Evolutionary conservation across 2,113 vertebrate genomes (phyloP), one percentile per base, ranked within the genome.

Genomic region (Forbesichthys papilliferus): DNA sequence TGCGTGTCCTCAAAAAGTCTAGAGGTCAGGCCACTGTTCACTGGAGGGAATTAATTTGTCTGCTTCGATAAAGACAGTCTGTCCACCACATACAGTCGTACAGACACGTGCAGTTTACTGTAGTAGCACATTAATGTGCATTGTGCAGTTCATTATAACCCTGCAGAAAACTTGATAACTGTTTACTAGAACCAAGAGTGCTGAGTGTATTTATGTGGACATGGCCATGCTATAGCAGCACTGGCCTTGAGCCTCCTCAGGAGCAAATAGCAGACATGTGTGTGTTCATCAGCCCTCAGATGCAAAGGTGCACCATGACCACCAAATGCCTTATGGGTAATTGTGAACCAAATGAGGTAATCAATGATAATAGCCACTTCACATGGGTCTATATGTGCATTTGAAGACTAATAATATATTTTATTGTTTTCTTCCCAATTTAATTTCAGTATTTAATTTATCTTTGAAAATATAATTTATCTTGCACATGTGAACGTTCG

Each of bases 231-330:
- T n/a, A 78, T n/a, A 78, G 84, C 81, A 71, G 66, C 86, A 90
- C 82, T 92, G 92, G 92, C 95, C 96, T 96, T 96, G 94, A 95
- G 93, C 93, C 93, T 90, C 79, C 84, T 91, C 85, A 82, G 78
- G 80, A 92, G 92, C 80, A 89, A 83, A 88, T 88, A 85, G 93
- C 91, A 91, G 84, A 90, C 90, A 92, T 88, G 88, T 88, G 84
- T 75, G 73, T 73, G 74, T 68, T 77, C 90, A 84, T 82, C 91
- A 90, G 93, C 91, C 92, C 86, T 90, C 77, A 94, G 93, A 93
- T 95, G 95, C 94, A 94, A 88, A 74, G 63, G 80, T 88, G 92
- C 92, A 94, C 92, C 93, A 94, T 77, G 88, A 78, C 75, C 75
- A 84, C 69, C 69, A 53, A 82, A 87, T 85, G 75, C 89, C 92